Base-by-base conservation (phyloP, 1,140 invertebrate genomes). In the Andricus grossulariae region DNA sequence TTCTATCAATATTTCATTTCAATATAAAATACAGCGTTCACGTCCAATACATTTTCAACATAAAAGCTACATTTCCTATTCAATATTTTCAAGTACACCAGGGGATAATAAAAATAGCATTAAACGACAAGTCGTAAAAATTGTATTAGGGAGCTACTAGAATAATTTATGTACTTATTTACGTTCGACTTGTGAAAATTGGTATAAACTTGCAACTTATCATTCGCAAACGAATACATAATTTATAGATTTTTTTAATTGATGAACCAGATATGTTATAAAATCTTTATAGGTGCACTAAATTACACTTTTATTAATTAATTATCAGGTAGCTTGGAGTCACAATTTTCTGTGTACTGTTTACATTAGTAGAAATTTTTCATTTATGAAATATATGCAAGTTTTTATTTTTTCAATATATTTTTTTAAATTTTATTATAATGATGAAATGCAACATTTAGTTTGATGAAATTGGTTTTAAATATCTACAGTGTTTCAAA, bases 81-180 rank as follows among this genome's bases (percentile, higher is more conserved):
- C 18, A 57, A 21, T 21, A 13, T 21, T 57, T 25, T 8, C 10
- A 57, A 0, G 19, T 57, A 21, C 11, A 57, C 18, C 8, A 7
- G 10, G 11, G 18, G 7, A 8, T 57, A 57, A 57, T 57, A 18
- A 21, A 57, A 21, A 57, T 21, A 18, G 19, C 55, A 57, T 57
- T 57, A 57, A 21, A 57, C 21, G 18, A 57, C 55, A 57, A 57
- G 21, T 54, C 52, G n/a, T 57, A 57, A 57, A 57, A 19, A 57
- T 21, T 57, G 55, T 19, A 57, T 57, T 10, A 10, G 0, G 55
- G 18, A 19, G 21, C 19, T 57, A 12, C 18, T 32, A 19, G 55
- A 8, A 57, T 57, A 21, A 57, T 32, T 32, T 32, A 32, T 32
- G 25, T 32, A 32, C 25, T 5, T 32, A 32, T 32, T 32, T 32